Evolutionary conservation across 2,888 invertebrate genomes (phyloP), one percentile per base, ranked within the genome.

Genomic region (Antheraea assamensis): DNA sequence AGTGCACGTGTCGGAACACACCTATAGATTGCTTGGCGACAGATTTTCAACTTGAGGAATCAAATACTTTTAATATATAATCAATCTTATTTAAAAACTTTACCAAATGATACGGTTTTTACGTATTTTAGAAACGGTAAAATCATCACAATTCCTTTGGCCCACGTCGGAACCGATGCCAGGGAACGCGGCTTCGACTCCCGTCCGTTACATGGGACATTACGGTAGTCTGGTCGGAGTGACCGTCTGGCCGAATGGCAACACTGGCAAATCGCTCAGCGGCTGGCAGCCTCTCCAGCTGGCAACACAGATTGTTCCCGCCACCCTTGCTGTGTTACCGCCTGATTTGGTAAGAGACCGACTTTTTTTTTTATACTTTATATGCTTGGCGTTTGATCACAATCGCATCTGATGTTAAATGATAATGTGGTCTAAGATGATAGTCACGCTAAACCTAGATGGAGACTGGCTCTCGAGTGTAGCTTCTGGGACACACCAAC

Each of bases 271-370:
- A 2, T 85, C 92, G 4, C 95, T 96, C 78, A 97, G 97, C 84
- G 97, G 97, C 24, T 98, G 98, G 92, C 98, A 98, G 89, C 97
- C 97, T 0, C 89, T 98, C 74, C 96, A 98, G 75, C 94, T 98
- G 74, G 97, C 98, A 19, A 98, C 98, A n/a, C 98, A 98, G 91
- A 89, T 98, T n/a, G 97, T 98, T 78, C 98, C 98, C 0, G 97
- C 98, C 0, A 97, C 98, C 0, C 94, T 98, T 47, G 97, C 98
- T 0, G 93, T 97, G 35, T 90, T 98, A 74, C 97, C 97, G 0
- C 95, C 97, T 68, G 96, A 97, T 74, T 78, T 90, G 85, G 94
- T 94, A 74, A 88, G 89, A 78, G n/a, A 30, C 3, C 1, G 2
- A 31, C 5, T 71, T 5, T 30, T n/a, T n/a, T n/a, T n/a, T n/a